Percentiles rank a stretch among this genome's conserved stretches.
Conservation (phyloP, 1,140 invertebrate species). For the Uloborus diversus region DNA sequence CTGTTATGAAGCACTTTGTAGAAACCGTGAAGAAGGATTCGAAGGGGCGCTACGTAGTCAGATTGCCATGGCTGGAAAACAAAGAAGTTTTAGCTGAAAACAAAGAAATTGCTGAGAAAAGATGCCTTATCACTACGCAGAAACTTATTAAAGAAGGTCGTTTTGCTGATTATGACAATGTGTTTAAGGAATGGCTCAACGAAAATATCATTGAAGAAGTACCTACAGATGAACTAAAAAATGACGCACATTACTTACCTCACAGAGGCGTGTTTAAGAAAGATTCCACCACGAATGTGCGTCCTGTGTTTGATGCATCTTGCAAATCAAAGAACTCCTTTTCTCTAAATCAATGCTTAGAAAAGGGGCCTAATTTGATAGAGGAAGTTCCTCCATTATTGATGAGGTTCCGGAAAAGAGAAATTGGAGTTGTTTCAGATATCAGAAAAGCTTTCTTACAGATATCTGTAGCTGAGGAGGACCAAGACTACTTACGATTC, state of each 20-base stretch:
- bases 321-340: constrained; percentile 52
- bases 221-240: neutral
- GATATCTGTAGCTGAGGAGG: neutral
- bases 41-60: neutral
- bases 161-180: neutral
- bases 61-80: neutral
- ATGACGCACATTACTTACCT: neutral
- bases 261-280: neutral
- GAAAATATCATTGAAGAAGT: neutral
- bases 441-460: constrained; percentile 11
- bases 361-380: constrained; percentile 8
- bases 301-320: constrained; percentile 60
- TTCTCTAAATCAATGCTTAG: constrained; percentile 3
- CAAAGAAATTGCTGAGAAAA: neutral
- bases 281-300: constrained; percentile 48
- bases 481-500: neutral
- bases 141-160: neutral
- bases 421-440: neutral
- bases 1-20: neutral
- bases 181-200: neutral
- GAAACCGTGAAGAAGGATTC: neutral
- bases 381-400: neutral
- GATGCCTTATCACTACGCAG: neutral
- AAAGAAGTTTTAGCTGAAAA: neutral
- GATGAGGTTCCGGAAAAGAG: constrained; percentile 12